Evolutionary conservation across 2,797 vertebrate species (phyloP).

Genomic region (Chrysocyon brachyurus): DNA sequence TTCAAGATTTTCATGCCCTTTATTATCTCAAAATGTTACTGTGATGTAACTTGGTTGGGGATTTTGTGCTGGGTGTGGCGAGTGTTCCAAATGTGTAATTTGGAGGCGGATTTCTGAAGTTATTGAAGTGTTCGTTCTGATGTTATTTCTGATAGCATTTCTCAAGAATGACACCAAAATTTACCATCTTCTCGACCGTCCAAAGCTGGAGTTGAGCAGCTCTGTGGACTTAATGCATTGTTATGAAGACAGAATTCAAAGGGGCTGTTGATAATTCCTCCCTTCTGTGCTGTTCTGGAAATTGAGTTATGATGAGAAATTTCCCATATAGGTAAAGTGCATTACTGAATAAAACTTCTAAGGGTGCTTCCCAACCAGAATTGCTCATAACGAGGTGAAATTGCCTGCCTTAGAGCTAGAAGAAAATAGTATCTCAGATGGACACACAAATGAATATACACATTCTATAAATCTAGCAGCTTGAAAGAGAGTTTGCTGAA

Average conservation of each 20-base stretch:
- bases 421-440: constrained; percentile 1
- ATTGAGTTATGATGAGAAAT: neutral
- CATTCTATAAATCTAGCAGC: neutral
- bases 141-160: neutral
- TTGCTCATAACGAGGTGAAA: neutral
- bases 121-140: neutral
- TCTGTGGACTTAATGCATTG: neutral
- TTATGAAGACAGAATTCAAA: neutral
- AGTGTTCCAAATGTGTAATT: neutral
- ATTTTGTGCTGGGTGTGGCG: neutral
- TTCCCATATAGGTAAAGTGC: neutral
- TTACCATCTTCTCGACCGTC: neutral
- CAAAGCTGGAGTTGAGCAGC: neutral
- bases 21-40: neutral
- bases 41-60: neutral
- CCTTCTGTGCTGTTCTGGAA: neutral
- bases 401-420: neutral
- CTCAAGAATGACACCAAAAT: neutral
- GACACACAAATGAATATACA: neutral
- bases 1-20: neutral
- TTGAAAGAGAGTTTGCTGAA: neutral
- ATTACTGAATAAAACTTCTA: neutral
- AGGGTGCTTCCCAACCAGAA: neutral
- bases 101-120: neutral
- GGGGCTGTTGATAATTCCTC: neutral